phyloP scores from a whole-genome alignment of 1,140 invertebrate genomes.

The Sitophilus oryzae region DNA sequence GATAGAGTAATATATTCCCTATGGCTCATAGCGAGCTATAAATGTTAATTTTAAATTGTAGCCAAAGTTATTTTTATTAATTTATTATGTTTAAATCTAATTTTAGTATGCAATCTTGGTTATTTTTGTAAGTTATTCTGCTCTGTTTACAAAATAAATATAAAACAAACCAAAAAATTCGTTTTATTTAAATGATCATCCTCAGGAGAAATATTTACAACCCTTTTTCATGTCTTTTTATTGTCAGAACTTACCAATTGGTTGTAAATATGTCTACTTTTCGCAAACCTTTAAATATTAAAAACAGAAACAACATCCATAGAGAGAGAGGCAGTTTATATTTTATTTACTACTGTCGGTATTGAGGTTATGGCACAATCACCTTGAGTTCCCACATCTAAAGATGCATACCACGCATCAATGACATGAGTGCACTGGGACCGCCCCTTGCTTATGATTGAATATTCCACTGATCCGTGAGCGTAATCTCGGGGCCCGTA shows the following conservation, averaged over 20 bases:
- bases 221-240: background rate
- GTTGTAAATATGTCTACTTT: background rate
- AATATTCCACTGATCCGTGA: too few species aligned
- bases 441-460: too few species aligned
- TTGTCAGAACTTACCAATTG: background rate
- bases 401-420: too few species aligned
- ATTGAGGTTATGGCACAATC: too few species aligned
- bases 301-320: too few species aligned
- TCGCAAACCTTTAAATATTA: too few species aligned
- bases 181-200: background rate
- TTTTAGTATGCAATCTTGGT: constrained; percentile 14
- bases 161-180: background rate
- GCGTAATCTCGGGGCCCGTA: too few species aligned
- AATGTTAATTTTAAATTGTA: constrained; percentile 21
- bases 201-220: background rate
- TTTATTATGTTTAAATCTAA: constrained; percentile 21
- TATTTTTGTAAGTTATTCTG: constrained; percentile 21
- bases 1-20: constrained; percentile 16
- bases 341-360: too few species aligned
- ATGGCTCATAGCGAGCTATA: constrained; percentile 1
- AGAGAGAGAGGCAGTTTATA: too few species aligned
- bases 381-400: too few species aligned
- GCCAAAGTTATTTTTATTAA: constrained; percentile 25
- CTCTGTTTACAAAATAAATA: constrained; percentile 22
- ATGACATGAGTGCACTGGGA: too few species aligned